A percentile compares a stretch with the other conserved stretches of the same genome.
phyloP scores from a whole-genome alignment of 2,888 invertebrate species.

The Aradus depressus region DNA sequence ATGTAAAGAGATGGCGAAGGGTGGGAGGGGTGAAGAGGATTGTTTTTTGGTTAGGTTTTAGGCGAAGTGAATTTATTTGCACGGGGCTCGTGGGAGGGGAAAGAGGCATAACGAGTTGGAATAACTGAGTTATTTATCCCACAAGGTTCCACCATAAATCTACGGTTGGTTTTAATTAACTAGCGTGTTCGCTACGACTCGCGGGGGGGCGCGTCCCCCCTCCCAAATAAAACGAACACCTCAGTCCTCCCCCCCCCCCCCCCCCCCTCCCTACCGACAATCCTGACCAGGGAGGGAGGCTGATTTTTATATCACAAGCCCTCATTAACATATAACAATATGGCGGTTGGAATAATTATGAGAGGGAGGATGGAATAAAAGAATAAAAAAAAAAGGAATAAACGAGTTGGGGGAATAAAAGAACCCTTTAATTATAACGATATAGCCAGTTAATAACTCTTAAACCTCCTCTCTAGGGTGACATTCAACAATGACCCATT shows the following conservation, averaged over 20 bases:
- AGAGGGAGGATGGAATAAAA: conserved; percentile 2
- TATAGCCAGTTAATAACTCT: too few species aligned
- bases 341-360: conserved; percentile 14
- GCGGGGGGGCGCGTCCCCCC: too few species aligned
- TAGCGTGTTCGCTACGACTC: not conserved
- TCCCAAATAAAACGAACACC: too few species aligned
- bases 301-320: not conserved
- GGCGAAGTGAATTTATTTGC: too few species aligned
- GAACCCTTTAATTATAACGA: too few species aligned
- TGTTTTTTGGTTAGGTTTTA: too few species aligned
- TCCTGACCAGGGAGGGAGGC: not conserved
- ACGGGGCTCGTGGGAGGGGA: conserved; percentile 5
- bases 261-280: conserved; percentile 10
- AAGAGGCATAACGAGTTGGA: not conserved
- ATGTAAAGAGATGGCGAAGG: too few species aligned
- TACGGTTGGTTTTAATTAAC: conserved; percentile 11
- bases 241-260: too few species aligned
- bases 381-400: not conserved
- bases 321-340: conserved; percentile 19
- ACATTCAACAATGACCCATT: too few species aligned
- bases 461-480: not conserved
- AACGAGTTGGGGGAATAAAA: not conserved
- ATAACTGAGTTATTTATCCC: conserved; percentile 5
- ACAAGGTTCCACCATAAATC: conserved; percentile 7
- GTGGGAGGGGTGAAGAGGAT: too few species aligned